phyloP scores from a whole-genome alignment of 2,113 vertebrate species.

The Poeciliopsis occidentalis region DNA sequence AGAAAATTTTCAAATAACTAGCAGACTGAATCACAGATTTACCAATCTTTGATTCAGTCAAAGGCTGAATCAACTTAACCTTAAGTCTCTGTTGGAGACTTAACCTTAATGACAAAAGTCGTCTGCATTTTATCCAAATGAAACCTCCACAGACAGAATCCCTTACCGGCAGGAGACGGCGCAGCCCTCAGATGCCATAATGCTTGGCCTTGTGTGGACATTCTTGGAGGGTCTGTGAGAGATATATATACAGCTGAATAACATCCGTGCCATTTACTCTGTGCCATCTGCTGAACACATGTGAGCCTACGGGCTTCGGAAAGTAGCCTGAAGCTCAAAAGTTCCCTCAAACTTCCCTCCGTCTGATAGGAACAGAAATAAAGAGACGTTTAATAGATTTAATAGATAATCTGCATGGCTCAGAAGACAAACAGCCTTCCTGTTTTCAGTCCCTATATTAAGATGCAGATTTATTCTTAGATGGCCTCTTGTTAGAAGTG shows the following conservation, averaged over 20 bases:
- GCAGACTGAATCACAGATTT: no score
- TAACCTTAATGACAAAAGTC: slow-evolving; percentile 21
- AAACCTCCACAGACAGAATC: slow-evolving; percentile 17
- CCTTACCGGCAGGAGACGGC: slow-evolving; percentile 13
- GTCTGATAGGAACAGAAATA: neutral
- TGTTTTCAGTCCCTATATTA: no score
- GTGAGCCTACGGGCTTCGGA: slow-evolving; percentile 38
- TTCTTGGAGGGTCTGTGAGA: slow-evolving; percentile 65
- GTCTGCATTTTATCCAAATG: slow-evolving; percentile 49
- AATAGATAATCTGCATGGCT: neutral
- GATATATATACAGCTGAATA: slow-evolving; percentile 66
- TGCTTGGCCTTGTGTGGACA: slow-evolving; percentile 64
- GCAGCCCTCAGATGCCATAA: slow-evolving; percentile 40
- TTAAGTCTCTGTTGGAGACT: no score
- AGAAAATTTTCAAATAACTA: no score
- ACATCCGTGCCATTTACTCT: slow-evolving; percentile 64
- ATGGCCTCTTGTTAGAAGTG: neutral
- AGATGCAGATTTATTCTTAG: slow-evolving; percentile 24
- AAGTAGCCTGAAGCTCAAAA: slow-evolving; percentile 28
- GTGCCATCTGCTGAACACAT: slow-evolving; percentile 77
- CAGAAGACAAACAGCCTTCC: neutral
- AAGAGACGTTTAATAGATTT: neutral
- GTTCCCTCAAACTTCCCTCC: slow-evolving; percentile 37
- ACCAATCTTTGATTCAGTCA: no score
- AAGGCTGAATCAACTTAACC: no score